Evolutionary conservation across 2,797 vertebrate species (phyloP).

Genomic region (Graptemys geographica): DNA sequence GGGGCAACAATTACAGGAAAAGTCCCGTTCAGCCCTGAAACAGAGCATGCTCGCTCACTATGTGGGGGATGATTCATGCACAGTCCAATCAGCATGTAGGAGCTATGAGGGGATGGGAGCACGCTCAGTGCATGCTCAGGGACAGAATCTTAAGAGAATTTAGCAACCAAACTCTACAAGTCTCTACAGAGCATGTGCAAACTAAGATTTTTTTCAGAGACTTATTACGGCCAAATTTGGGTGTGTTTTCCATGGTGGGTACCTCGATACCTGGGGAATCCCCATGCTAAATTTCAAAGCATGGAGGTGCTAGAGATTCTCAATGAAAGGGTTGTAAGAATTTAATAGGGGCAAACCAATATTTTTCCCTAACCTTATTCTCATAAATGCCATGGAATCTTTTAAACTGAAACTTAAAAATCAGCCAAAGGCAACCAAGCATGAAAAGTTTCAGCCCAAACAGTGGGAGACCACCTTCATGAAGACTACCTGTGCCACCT

Average conservation of each 20-base stretch:
- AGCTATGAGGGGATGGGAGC: background rate
- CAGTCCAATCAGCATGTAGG: background rate
- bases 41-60: background rate
- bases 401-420: constrained; percentile 2
- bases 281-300: background rate
- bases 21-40: background rate
- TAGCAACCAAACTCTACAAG: background rate
- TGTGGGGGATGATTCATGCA: background rate
- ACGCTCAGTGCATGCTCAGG: background rate
- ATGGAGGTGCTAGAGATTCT: background rate
- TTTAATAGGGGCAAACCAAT: background rate
- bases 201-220: background rate
- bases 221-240: background rate
- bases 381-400: background rate
- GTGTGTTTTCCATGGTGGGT: no score
- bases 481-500: background rate
- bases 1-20: background rate
- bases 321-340: background rate
- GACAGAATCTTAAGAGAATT: background rate
- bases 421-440: background rate
- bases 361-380: background rate
- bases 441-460: background rate
- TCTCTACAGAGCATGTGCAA: fast-evolving
- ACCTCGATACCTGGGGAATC: background rate
- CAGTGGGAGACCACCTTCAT: background rate